Evolutionary conservation across 2,113 vertebrate species (phyloP).

Genomic region (Empidonax traillii): DNA sequence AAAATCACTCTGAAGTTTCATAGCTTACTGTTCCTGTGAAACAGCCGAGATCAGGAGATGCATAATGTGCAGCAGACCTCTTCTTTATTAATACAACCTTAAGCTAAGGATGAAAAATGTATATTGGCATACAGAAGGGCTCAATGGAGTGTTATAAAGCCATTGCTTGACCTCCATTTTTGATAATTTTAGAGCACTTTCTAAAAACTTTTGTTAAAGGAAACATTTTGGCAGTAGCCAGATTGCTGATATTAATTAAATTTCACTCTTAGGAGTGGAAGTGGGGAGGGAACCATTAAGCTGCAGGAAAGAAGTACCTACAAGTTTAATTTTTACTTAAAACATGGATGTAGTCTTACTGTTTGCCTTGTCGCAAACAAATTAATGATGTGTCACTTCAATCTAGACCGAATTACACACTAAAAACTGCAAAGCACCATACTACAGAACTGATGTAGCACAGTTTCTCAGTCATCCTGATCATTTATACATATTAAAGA

Average conservation of each 20-base stretch:
- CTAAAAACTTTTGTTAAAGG: conserved; percentile 41
- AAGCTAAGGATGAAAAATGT: conserved; percentile 67
- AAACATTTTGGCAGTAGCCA: background rate
- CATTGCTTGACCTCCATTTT: conserved; percentile 41
- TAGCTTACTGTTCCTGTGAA: conserved; percentile 63
- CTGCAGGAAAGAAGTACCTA: background rate
- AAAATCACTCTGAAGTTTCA: conserved; percentile 58
- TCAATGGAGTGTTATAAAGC: conserved; percentile 52
- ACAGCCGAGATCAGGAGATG: conserved; percentile 46
- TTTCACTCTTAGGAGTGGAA: background rate
- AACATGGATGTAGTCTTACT: background rate
- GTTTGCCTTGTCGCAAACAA: background rate
- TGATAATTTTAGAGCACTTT: conserved; percentile 42
- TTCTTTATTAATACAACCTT: conserved; percentile 70
- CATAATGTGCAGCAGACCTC: conserved; percentile 69
- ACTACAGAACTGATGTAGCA: background rate
- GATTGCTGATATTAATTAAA: background rate
- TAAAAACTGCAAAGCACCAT: background rate
- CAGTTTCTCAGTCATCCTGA: background rate
- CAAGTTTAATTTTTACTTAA: background rate
- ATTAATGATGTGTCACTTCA: background rate
- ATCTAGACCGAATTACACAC: background rate
- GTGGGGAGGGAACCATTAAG: background rate
- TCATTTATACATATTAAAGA: background rate
- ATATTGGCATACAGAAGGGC: conserved; percentile 35